A percentile compares a stretch with the other conserved stretches of the same genome.
These are phyloP conservation scores for Bradypodion ventrale DNA, from an alignment of 2,797 vertebrate genomes.

Conservation along the genomic window DNA sequence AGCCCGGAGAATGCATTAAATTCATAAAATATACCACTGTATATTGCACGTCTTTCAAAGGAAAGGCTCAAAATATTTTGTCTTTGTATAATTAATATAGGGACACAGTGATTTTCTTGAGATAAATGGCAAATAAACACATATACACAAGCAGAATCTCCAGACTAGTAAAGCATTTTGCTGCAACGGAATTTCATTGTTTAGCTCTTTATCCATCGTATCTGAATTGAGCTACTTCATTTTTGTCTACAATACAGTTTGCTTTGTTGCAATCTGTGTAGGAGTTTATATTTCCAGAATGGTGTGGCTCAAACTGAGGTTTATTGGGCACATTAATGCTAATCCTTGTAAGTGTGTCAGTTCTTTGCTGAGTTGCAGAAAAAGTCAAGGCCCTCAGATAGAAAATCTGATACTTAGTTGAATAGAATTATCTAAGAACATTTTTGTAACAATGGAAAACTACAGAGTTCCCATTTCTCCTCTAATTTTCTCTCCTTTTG, in stretches of 20 bases:
- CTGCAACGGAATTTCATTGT: conserved; percentile 1
- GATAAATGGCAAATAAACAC: not conserved
- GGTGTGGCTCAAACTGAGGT: conserved; percentile 26
- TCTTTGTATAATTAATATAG: not conserved
- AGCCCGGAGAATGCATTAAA: too few species aligned
- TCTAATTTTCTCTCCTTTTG: not conserved
- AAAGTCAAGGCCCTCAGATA: not conserved
- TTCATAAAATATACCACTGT: too few species aligned
- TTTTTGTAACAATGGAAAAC: not conserved
- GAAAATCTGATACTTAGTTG: not conserved
- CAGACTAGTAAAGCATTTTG: not conserved
- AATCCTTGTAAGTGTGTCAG: conserved; percentile 32
- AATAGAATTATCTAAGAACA: not conserved
- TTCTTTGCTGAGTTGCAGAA: conserved; percentile 21
- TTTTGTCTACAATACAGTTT: conserved; percentile 9
- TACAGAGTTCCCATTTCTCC: not conserved
- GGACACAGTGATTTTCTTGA: not conserved
- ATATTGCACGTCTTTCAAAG: not conserved
- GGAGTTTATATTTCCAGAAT: conserved; percentile 12
- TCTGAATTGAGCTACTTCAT: not conserved
- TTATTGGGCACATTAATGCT: conserved; percentile 36
- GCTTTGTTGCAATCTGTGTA: conserved; percentile 17
- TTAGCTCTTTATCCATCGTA: not conserved
- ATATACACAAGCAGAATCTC: not conserved
- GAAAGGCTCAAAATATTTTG: not conserved